Evolutionary conservation across 2,113 vertebrate genomes (phyloP), one percentile per base, ranked within the genome.

Genomic region (Pelmatolapia mariae): DNA sequence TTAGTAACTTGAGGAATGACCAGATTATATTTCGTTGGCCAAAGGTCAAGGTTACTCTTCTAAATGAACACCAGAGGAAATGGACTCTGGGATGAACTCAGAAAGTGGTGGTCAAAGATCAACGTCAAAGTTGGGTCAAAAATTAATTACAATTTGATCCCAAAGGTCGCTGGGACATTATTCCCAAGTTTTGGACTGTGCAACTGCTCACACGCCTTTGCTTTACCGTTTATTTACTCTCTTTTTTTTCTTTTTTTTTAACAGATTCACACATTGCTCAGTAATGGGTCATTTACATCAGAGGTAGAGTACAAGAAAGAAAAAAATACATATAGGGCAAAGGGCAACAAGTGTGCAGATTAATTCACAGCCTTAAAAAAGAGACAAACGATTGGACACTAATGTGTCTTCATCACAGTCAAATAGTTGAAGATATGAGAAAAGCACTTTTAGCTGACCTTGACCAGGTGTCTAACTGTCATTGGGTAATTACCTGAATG

Each of bases 121-220:
- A 50, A 31, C 0, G 1, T 78, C 61, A 36, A 38, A n/a, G 61
- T n/a, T n/a, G 31, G 18, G 31, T 66, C 31, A 38, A 66, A 66
- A 38, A 38, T 66, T 3, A 0, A 66, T 38, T 66, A n/a, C 10
- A 36, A 66, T 38, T 66, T 66, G 19, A 2, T 38, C 61, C 33
- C 10, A 66, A 66, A 66, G 61, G 33, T 66, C 0, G 1, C 19
- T n/a, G 33, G 10, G 61, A 66, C 33, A 22, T 66, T 66, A 66
- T 66, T 66, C 10, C 59, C 24, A 4, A 11, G 24, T 78, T 50
- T 31, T 31, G 43, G 16, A 50, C 24, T 50, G 0, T 31, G 43
- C 4, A 50, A 31, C 0, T 31, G 26, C 16, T 50, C 71, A 31
- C 43, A 31, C 0, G 2, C 26, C 0, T 2, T 8, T 50, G 7